phyloP scores from a whole-genome alignment of 2,797 vertebrate species.

The Stomatorhinus walkeri region DNA sequence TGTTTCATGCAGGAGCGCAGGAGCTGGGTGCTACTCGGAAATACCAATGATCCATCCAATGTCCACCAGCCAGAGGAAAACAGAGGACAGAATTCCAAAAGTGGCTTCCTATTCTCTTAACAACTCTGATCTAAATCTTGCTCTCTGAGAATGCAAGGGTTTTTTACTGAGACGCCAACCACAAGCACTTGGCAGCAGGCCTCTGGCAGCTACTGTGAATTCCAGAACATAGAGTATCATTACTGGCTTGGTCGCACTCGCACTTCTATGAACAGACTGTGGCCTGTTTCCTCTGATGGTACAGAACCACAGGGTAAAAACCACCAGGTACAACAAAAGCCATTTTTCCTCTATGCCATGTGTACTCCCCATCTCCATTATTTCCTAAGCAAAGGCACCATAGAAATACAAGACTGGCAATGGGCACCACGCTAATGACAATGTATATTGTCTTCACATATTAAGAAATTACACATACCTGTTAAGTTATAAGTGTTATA shows the following conservation, averaged over 20 bases:
- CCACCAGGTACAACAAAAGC: not conserved
- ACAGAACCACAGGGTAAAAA: not conserved
- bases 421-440: not conserved
- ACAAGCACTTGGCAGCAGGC: slow-evolving; percentile 7
- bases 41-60: not conserved
- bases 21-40: not conserved
- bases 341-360: not conserved
- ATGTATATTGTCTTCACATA: not conserved
- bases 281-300: not conserved
- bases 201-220: slow-evolving; percentile 15
- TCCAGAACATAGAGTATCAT: slow-evolving; percentile 21
- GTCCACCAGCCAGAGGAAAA: not conserved
- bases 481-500: not conserved
- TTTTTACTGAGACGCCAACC: not conserved
- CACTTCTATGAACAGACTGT: not conserved
- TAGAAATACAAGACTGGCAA: not conserved
- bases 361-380: not conserved
- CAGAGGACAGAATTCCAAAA: not conserved
- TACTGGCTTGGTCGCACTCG: not conserved
- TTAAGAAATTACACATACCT: not conserved
- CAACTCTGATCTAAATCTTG: not conserved
- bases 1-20: not conserved
- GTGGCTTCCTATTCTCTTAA: not conserved
- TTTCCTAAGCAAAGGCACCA: not conserved
- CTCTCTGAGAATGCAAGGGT: not conserved